These are phyloP conservation scores for Drosophila nigricruria DNA, from an alignment of 2,888 invertebrate genomes.

Conservation along the genomic window DNA sequence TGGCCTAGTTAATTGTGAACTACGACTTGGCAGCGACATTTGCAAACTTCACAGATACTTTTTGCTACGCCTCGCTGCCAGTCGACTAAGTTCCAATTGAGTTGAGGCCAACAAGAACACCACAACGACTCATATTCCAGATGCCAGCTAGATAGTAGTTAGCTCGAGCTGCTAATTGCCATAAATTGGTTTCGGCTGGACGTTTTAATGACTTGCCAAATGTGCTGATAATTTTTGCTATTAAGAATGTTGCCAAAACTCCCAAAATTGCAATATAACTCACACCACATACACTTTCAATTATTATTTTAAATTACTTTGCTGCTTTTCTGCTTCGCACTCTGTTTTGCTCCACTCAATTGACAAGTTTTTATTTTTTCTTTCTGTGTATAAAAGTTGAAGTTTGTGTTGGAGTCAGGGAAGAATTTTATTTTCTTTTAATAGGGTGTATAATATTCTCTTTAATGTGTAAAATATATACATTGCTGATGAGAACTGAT, in stretches of 20 bases:
- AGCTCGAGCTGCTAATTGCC: slow-evolving; percentile 36
- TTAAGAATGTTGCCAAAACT: slow-evolving; percentile 39
- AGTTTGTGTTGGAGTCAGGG: too few relatives aligned
- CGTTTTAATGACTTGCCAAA: slow-evolving; percentile 50
- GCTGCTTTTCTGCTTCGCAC: background rate
- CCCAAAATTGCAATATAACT: slow-evolving; percentile 5
- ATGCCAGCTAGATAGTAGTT: slow-evolving; percentile 23
- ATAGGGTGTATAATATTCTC: too few relatives aligned
- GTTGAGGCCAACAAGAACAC: slow-evolving; percentile 17
- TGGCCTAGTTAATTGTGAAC: slow-evolving; percentile 58
- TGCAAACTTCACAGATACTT: slow-evolving; percentile 36
- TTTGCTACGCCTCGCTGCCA: slow-evolving; percentile 5
- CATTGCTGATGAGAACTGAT: too few relatives aligned
- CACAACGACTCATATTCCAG: slow-evolving; percentile 32
- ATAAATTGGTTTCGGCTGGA: slow-evolving; percentile 50
- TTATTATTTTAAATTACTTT: slow-evolving; percentile 19
- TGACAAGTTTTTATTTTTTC: background rate
- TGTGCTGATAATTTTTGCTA: slow-evolving; percentile 42
- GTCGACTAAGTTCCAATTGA: slow-evolving; percentile 13
- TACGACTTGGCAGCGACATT: slow-evolving; percentile 46
- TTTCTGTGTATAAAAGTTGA: background rate
- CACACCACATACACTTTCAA: background rate
- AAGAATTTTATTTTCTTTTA: too few relatives aligned
- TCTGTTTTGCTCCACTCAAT: background rate
- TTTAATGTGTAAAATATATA: too few relatives aligned